Percentiles rank a stretch among this genome's conserved stretches.
Conservation (phyloP, 2,797 vertebrate species). For the Peromyscus eremicus region DNA sequence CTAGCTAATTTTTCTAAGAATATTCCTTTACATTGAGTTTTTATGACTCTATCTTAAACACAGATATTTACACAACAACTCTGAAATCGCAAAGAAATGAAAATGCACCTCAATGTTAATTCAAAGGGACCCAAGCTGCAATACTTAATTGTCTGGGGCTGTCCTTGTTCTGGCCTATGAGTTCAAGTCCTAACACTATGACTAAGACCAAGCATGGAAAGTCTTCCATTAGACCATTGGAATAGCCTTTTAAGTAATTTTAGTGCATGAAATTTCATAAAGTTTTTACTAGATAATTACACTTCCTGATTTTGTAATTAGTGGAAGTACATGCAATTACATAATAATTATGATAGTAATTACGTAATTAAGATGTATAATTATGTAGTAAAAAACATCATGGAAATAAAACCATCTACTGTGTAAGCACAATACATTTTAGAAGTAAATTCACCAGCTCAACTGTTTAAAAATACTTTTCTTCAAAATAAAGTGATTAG, state of each 20-base stretch:
- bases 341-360: conserved; percentile 93
- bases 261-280: conserved; percentile 91
- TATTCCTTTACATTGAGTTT: conserved; percentile 19
- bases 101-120: conserved; percentile 43
- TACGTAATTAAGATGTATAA: conserved; percentile 93
- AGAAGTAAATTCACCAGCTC: conserved; percentile 90
- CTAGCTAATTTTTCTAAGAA: conserved; percentile 44
- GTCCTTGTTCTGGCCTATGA: not conserved
- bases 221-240: conserved; percentile 86
- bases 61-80: conserved; percentile 51
- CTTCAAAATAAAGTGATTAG: conserved; percentile 90
- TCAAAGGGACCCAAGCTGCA: conserved; percentile 30
- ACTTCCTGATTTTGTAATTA: conserved; percentile 93
- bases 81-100: conserved; percentile 52
- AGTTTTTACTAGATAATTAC: conserved; percentile 92
- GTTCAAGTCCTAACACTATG: conserved; percentile 58
- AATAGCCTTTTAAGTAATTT: conserved; percentile 90
- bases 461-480: conserved; percentile 90
- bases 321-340: conserved; percentile 93
- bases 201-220: conserved; percentile 66
- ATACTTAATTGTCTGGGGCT: conserved; percentile 20
- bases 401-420: conserved; percentile 92
- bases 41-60: conserved; percentile 44
- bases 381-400: conserved; percentile 93
- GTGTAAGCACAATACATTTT: conserved; percentile 92